phyloP scores from a whole-genome alignment of 2,113 vertebrate species.

The Elgaria multicarinata region DNA sequence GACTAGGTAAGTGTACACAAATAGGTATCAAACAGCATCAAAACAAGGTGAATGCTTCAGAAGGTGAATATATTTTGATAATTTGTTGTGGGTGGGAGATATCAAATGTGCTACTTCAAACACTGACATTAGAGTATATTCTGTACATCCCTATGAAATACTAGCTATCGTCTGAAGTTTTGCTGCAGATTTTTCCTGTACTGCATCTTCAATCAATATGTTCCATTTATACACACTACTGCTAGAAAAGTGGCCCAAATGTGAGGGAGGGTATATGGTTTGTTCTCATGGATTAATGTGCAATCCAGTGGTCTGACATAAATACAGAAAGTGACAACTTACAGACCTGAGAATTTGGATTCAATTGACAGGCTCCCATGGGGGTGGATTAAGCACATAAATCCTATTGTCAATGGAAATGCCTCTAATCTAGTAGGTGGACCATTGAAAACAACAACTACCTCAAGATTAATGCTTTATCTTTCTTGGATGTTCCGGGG shows the following conservation, averaged over 20 bases:
- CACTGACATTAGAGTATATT: background rate
- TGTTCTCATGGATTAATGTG: background rate
- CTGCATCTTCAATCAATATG: background rate
- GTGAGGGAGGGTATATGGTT: background rate
- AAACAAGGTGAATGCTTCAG: background rate
- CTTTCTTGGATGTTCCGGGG: background rate
- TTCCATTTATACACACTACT: background rate
- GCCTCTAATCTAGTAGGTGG: background rate
- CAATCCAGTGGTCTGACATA: rapidly evolving
- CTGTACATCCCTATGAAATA: background rate
- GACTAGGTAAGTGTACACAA: background rate
- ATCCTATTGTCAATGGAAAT: background rate
- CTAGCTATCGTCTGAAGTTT: background rate
- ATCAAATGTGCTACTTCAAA: background rate
- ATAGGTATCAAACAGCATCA: background rate
- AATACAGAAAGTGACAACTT: background rate
- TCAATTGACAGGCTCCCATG: background rate
- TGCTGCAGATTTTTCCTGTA: background rate
- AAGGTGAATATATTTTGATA: background rate
- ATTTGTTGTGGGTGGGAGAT: background rate
- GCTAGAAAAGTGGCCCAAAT: background rate
- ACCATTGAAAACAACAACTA: background rate
- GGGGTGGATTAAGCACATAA: background rate
- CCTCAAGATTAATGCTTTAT: background rate
- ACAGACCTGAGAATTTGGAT: background rate